Percentiles rank a stretch among this genome's conserved stretches.
phyloP scores from a whole-genome alignment of 2,888 invertebrate genomes.

The Petrolisthes cinctipes region DNA sequence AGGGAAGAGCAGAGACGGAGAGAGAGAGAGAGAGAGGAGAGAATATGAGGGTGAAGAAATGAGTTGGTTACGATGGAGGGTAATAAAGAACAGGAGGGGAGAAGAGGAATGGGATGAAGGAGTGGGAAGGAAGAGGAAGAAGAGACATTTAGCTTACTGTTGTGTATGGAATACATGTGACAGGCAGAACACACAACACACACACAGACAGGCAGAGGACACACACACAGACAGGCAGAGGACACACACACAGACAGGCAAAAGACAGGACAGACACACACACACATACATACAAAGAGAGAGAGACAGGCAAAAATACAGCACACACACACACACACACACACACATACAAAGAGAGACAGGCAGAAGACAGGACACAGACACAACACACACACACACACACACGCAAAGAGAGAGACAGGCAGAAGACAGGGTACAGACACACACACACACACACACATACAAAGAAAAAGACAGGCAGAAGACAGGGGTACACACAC shows the following conservation, averaged over 20 bases:
- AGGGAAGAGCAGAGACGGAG: neutral
- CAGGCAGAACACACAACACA: neutral
- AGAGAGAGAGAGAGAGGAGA: neutral
- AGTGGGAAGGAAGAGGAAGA: too few relatives aligned
- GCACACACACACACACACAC: too few relatives aligned
- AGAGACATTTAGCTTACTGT: too few relatives aligned
- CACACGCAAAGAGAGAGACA: neutral
- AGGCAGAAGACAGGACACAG: neutral
- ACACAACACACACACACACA: neutral
- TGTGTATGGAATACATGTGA: too few relatives aligned
- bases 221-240: neutral
- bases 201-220: neutral
- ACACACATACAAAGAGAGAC: too few relatives aligned
- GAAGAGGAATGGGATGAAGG: neutral
- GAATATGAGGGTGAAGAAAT: neutral
- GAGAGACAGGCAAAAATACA: too few relatives aligned
- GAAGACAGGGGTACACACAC: slow-evolving; percentile 8
- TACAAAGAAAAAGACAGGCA: neutral
- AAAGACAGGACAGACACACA: neutral
- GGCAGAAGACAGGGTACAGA: too few relatives aligned
- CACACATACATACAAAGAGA: neutral
- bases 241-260: neutral
- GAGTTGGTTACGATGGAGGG: neutral
- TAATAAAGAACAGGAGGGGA: neutral
- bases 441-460: too few relatives aligned